Evolutionary conservation across 2,113 vertebrate species (phyloP), one percentile per base, ranked within the genome.

Genomic region (Cebidichthys violaceus): DNA sequence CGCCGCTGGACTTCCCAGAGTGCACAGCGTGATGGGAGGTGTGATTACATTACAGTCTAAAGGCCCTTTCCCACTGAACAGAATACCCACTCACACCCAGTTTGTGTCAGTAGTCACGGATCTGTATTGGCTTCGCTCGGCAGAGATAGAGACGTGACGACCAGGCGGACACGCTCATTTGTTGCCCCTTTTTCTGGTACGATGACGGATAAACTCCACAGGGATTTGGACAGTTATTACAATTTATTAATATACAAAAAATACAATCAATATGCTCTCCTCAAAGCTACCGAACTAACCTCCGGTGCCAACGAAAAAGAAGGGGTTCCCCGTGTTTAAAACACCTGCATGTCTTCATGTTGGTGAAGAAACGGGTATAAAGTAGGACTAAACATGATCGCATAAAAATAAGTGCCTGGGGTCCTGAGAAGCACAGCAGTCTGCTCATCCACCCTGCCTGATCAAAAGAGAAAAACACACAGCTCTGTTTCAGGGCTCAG

Each of bases 391-490:
- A 90, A 90, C 75, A 88, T 27, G 59, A 31, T 29, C 0, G 0
- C 52, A 52, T 41, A 75, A 84, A 55, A 24, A 22, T n/a, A 60
- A 55, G 66, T n/a, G 43, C 45, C 77, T 15, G 39, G 74, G 80
- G 70, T 62, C 80, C 89, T 89, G 89, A 79, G 87, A 86, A 85
- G 67, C 79, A 60, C 82, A 88, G 82, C 82, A 2, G 79, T 81
- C 17, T 70, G 64, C 35, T 33, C 41, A 43, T 85, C 71, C 79
- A 57, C 14, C 31, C 69, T 6, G 75, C 61, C 75, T 54, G 81
- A 86, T 88, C 88, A 93, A 75, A 86, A 22, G 88, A 71, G 83
- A 90, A 68, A 24, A 5, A 45, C 89, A 92, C 80, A 88, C 92
- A 88, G 90, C 84, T 90, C 79, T 60, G 66, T 83, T 85, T 41